A percentile compares a stretch with the other conserved stretches of the same genome.
phyloP scores from a whole-genome alignment of 2,888 invertebrate species.

The Macrostomum cliftonense region DNA sequence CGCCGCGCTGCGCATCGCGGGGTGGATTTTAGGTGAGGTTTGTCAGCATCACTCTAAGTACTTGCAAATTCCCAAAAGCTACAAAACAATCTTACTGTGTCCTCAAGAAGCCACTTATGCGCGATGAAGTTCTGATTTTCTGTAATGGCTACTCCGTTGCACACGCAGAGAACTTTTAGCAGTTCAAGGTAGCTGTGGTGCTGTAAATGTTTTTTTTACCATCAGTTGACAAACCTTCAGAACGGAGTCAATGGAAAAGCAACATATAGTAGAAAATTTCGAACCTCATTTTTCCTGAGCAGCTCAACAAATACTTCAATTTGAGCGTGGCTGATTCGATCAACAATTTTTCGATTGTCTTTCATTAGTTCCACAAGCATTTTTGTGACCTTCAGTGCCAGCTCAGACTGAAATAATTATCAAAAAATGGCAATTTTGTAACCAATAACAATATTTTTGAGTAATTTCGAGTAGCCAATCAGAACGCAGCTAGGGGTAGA shows the following conservation, averaged over 20 bases:
- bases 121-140: slow-evolving; percentile 37
- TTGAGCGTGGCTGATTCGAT: slow-evolving; percentile 31
- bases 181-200: slow-evolving; percentile 34
- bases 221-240: too few relatives aligned
- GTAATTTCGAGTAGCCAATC: too few relatives aligned
- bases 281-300: slow-evolving; percentile 28
- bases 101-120: slow-evolving; percentile 28
- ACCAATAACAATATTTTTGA: too few relatives aligned
- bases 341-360: slow-evolving; percentile 36
- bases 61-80: too few relatives aligned
- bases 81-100: slow-evolving; percentile 28
- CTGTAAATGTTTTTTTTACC: too few relatives aligned
- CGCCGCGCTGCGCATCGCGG: slow-evolving; percentile 31
- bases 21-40: too few relatives aligned
- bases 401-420: slow-evolving; percentile 26
- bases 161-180: slow-evolving; percentile 33
- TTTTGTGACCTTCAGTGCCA: slow-evolving; percentile 34
- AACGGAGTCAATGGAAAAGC: too few relatives aligned
- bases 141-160: slow-evolving; percentile 34
- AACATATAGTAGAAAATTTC: too few relatives aligned
- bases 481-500: too few relatives aligned
- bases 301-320: slow-evolving; percentile 32
- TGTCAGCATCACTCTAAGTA: too few relatives aligned
- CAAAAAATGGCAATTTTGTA: too few relatives aligned
- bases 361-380: slow-evolving; percentile 36